Evolutionary conservation across 2,888 invertebrate species (phyloP).

Genomic region (Leptopilina myrica): DNA sequence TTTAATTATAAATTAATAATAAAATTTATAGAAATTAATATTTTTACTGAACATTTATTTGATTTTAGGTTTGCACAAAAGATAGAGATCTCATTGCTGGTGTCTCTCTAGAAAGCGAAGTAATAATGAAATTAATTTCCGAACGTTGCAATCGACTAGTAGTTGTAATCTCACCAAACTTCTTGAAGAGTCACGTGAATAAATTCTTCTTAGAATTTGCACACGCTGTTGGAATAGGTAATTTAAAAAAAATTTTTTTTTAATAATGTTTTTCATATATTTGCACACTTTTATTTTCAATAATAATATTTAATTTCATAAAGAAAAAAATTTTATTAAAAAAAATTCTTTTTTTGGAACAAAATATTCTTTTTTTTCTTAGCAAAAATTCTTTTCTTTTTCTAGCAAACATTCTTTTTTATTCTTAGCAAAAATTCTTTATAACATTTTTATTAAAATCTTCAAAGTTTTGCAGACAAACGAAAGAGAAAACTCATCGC

Average conservation of each 20-base stretch:
- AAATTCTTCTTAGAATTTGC: conserved; percentile 89
- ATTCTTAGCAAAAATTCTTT: background rate
- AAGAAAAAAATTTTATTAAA: too few species aligned
- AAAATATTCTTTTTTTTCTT: too few species aligned
- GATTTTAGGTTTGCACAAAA: conserved; percentile 84
- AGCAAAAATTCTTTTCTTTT: too few species aligned
- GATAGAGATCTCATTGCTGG: conserved; percentile 86
- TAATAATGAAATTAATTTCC: conserved; percentile 85
- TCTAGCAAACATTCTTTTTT: too few species aligned
- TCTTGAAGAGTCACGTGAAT: conserved; percentile 85
- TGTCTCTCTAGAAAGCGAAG: conserved; percentile 83
- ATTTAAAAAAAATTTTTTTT: too few species aligned
- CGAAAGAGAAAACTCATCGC: conserved; percentile 84
- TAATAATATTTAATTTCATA: too few species aligned
- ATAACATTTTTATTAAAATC: too few species aligned
- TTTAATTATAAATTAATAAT: too few species aligned
- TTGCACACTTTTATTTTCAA: too few species aligned
- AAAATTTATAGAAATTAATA: too few species aligned
- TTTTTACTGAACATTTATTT: background rate
- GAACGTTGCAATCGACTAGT: conserved; percentile 88
- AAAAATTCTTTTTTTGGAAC: too few species aligned
- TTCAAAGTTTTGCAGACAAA: conserved; percentile 73
- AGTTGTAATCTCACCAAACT: conserved; percentile 87
- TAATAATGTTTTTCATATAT: too few species aligned
- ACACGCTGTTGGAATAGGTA: conserved; percentile 88